Conservation (phyloP, 2,113 vertebrate species). For the Pterocles orientalis region DNA sequence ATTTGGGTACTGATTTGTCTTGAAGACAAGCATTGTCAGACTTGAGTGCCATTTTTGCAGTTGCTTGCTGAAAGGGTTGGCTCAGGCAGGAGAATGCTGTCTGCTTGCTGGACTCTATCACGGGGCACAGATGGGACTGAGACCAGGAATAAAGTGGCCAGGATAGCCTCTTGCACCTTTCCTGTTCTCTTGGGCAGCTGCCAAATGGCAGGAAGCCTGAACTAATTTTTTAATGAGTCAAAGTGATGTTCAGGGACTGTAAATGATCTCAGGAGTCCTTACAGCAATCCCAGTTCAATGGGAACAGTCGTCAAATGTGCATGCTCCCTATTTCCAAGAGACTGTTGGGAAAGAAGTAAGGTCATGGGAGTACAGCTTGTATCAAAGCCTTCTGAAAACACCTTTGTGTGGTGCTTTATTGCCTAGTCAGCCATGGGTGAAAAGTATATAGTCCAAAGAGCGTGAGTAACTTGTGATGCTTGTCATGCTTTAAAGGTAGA, state of each 20-base stretch:
- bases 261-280: neutral
- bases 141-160: neutral
- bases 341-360: neutral
- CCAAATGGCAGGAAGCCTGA: neutral
- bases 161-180: neutral
- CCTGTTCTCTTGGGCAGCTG: neutral
- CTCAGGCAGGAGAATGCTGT: neutral
- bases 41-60: neutral
- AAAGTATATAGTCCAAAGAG: neutral
- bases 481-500: slow-evolving; percentile 11
- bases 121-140: neutral
- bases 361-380: neutral
- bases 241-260: neutral
- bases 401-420: neutral
- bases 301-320: neutral
- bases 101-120: neutral
- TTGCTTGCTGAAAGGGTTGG: neutral
- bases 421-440: neutral
- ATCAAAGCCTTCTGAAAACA: neutral
- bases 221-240: neutral
- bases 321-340: neutral
- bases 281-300: neutral
- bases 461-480: neutral
- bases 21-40: neutral
- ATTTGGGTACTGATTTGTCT: neutral